Conservation (phyloP, 2,113 vertebrate species). For the Campylomormyrus tamandua region DNA sequence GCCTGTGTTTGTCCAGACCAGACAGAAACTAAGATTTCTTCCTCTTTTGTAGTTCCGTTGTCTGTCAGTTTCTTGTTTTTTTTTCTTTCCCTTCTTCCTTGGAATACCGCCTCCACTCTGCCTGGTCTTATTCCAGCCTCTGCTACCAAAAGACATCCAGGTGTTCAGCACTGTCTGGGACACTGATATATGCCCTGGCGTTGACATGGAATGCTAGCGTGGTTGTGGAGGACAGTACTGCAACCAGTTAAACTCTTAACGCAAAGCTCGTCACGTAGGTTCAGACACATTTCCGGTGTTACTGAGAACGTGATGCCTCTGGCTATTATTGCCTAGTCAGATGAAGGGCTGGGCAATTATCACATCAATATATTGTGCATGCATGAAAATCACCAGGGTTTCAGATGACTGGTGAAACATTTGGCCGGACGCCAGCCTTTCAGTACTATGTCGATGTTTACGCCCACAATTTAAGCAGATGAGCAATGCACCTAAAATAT, state of each 20-base stretch:
- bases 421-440: too few relatives aligned
- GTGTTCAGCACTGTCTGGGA: background rate
- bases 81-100: background rate
- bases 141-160: background rate
- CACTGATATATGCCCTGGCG: background rate
- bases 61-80: background rate
- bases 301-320: background rate
- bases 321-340: background rate
- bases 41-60: background rate
- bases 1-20: conserved; percentile 12
- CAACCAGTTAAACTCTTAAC: background rate
- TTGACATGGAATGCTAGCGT: background rate
- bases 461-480: too few relatives aligned
- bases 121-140: background rate
- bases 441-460: too few relatives aligned
- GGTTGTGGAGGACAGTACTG: background rate
- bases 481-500: too few relatives aligned
- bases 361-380: too few relatives aligned
- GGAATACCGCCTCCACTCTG: background rate
- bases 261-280: background rate
- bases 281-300: background rate
- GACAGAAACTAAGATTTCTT: conserved; percentile 2
- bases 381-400: too few relatives aligned
- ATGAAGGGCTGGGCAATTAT: too few relatives aligned
- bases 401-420: too few relatives aligned